Percentiles rank a stretch among this genome's conserved stretches.
Evolutionary conservation across 2,113 vertebrate genomes (phyloP).

Genomic region (Guaruba guarouba): DNA sequence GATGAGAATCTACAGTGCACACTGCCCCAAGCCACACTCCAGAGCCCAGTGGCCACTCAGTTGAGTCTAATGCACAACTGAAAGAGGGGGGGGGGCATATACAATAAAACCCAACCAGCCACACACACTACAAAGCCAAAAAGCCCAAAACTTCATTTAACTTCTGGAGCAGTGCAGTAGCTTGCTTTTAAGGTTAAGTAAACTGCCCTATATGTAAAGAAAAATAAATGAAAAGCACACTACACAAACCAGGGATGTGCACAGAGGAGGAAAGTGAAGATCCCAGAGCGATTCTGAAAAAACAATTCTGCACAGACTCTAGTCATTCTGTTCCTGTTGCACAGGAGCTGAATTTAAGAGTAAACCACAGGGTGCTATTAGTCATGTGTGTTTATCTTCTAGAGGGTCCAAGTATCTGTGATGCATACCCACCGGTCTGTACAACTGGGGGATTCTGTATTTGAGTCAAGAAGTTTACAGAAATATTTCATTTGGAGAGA

Average conservation of each 20-base stretch:
- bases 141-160: not conserved
- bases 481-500: not conserved
- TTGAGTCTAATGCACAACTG: not conserved
- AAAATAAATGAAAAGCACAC: not conserved
- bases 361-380: not conserved
- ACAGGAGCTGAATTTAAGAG: not conserved
- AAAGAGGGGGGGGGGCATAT: not conserved
- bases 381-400: too few relatives aligned
- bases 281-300: not conserved
- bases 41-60: not conserved
- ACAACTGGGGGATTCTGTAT: not conserved
- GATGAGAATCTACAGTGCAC: not conserved
- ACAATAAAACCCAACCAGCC: not conserved
- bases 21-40: not conserved
- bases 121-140: not conserved
- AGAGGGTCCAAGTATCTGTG: not conserved
- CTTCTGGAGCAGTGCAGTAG: not conserved
- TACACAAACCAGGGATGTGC: not conserved
- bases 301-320: not conserved
- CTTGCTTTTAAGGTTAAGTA: not conserved
- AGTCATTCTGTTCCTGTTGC: not conserved
- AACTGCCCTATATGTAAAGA: not conserved
- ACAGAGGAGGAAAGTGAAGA: not conserved
- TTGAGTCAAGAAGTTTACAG: not conserved
- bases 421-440: not conserved